These are phyloP conservation scores for Monopterus albus DNA, from an alignment of 2,113 vertebrate species.

Conservation along the genomic window DNA sequence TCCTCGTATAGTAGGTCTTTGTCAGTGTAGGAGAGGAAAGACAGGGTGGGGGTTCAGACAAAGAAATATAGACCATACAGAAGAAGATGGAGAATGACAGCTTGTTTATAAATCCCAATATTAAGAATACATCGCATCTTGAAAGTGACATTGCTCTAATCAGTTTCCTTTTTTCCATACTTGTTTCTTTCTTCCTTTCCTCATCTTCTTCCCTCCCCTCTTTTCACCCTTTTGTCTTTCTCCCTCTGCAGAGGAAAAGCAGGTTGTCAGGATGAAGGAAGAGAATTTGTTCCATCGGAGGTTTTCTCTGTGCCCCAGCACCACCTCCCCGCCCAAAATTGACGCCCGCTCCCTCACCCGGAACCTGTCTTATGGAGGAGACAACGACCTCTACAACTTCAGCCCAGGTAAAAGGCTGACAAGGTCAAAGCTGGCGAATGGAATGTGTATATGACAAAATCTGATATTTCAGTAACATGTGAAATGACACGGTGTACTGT, in stretches of 20 bases:
- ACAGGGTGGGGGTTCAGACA: slow-evolving; percentile 14
- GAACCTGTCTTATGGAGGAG: slow-evolving; percentile 89
- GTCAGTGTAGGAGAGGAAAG: slow-evolving; percentile 28
- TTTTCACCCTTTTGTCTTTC: background rate
- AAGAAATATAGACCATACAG: no score
- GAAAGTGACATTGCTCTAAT: background rate
- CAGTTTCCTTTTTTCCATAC: background rate
- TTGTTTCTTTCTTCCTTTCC: background rate
- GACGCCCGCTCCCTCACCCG: slow-evolving; percentile 87
- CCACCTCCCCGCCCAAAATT: slow-evolving; percentile 89
- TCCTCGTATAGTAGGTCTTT: slow-evolving; percentile 61
- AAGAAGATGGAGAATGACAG: slow-evolving; percentile 23
- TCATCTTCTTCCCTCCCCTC: background rate
- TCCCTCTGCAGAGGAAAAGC: slow-evolving; percentile 84
- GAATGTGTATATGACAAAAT: background rate
- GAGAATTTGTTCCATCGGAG: slow-evolving; percentile 92
- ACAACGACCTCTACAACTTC: slow-evolving; percentile 87
- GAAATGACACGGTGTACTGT: background rate
- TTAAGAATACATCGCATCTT: background rate
- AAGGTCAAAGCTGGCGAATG: background rate
- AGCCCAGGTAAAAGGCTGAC: slow-evolving; percentile 84
- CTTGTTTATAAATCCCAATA: background rate
- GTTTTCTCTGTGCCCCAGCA: slow-evolving; percentile 90
- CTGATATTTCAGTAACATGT: background rate
- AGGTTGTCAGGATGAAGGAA: slow-evolving; percentile 92